phyloP scores from a whole-genome alignment of 2,888 invertebrate genomes.

The Mythimna lalbum region DNA sequence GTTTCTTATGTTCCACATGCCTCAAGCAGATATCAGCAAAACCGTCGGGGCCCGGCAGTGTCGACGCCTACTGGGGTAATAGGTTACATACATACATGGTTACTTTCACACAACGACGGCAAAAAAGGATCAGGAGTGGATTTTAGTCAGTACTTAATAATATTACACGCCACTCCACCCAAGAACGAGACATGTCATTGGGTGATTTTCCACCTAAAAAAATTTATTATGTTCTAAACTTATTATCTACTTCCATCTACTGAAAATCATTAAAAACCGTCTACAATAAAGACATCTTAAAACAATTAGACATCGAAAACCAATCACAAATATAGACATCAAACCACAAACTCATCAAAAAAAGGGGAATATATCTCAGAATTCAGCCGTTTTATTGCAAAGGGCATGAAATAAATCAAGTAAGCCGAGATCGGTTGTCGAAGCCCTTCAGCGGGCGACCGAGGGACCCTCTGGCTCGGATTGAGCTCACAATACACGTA shows the following conservation, averaged over 20 bases:
- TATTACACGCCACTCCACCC: too few species aligned
- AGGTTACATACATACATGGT: too few species aligned
- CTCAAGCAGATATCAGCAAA: too few species aligned
- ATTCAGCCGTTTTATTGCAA: constrained; percentile 56
- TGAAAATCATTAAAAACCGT: not conserved
- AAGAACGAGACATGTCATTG: not conserved
- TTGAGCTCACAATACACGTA: constrained; percentile 53
- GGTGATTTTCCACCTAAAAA: not conserved
- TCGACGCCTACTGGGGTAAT: too few species aligned
- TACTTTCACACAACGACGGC: too few species aligned
- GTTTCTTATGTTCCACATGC: too few species aligned
- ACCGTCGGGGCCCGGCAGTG: too few species aligned
- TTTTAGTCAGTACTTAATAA: too few species aligned
- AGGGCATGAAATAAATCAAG: constrained; percentile 62
- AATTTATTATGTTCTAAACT: too few species aligned
- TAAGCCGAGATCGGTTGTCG: constrained; percentile 55
- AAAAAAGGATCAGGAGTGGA: too few species aligned
- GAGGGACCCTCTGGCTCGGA: constrained; percentile 39
- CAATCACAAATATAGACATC: constrained; percentile 52
- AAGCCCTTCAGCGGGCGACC: constrained; percentile 47
- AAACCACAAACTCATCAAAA: constrained; percentile 52
- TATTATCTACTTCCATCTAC: not conserved
- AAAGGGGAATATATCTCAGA: constrained; percentile 49
- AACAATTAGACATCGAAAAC: constrained; percentile 35
- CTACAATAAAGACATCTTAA: not conserved